Evolutionary conservation across 2,888 invertebrate species (phyloP).

Genomic region (Serrognathus titanus): DNA sequence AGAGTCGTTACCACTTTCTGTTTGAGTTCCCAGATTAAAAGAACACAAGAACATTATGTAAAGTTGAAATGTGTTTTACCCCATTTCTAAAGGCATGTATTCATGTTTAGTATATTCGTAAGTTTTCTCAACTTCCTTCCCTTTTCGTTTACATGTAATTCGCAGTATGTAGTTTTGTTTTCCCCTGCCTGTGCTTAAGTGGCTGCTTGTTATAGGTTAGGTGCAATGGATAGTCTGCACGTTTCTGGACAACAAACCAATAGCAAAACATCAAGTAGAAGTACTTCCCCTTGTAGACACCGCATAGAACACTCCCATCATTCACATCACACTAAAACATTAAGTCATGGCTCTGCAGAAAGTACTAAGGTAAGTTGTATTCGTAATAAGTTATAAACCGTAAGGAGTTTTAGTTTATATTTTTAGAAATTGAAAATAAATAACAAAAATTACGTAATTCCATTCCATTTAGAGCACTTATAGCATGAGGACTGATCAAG

Average conservation of each 20-base stretch:
- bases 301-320: slow-evolving; percentile 40
- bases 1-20: too few relatives aligned
- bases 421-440: too few relatives aligned
- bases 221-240: slow-evolving; percentile 50
- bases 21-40: too few relatives aligned
- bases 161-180: not conserved
- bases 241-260: slow-evolving; percentile 46
- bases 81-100: too few relatives aligned
- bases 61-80: too few relatives aligned
- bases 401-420: too few relatives aligned
- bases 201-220: slow-evolving; percentile 34
- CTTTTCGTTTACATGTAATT: not conserved
- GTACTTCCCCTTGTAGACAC: slow-evolving; percentile 58
- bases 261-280: slow-evolving; percentile 60
- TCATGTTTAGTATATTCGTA: too few relatives aligned
- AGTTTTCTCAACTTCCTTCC: not conserved
- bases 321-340: slow-evolving; percentile 42
- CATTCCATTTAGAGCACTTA: too few relatives aligned
- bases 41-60: too few relatives aligned
- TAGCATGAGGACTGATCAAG: too few relatives aligned
- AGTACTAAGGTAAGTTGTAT: slow-evolving; percentile 41
- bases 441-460: too few relatives aligned
- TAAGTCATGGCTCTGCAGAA: slow-evolving; percentile 47
- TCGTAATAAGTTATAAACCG: not conserved
- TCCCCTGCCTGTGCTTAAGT: too few relatives aligned